phyloP scores from a whole-genome alignment of 2,113 vertebrate genomes.

The Syngnathus floridae region DNA sequence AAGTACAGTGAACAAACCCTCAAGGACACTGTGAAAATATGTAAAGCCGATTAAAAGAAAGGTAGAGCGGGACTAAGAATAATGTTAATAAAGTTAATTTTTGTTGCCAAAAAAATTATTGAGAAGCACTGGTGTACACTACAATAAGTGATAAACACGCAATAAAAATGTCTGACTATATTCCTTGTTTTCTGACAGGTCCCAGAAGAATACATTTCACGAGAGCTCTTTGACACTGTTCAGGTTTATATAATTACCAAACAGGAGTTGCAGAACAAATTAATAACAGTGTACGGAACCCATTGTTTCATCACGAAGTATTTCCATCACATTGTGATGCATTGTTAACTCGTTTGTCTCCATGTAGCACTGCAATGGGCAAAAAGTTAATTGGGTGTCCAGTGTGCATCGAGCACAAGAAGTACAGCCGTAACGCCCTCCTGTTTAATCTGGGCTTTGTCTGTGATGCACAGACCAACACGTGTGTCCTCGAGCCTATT shows the following conservation, averaged over 20 bases:
- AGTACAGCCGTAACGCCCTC: conserved; percentile 92
- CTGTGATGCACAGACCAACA: conserved; percentile 88
- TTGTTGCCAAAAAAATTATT: too few relatives aligned
- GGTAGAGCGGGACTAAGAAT: too few relatives aligned
- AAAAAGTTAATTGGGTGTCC: conserved; percentile 97
- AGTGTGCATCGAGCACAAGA: conserved; percentile 97
- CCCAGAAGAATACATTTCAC: conserved; percentile 95
- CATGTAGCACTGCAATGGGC: conserved; percentile 87
- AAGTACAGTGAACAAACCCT: too few relatives aligned
- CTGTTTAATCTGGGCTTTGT: conserved; percentile 96
- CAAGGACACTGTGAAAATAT: too few relatives aligned
- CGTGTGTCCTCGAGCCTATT: conserved; percentile 90
- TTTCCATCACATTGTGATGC: background rate
- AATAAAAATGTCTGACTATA: background rate
- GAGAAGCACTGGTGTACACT: background rate
- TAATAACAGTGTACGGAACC: conserved; percentile 92
- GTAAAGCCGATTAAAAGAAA: too few relatives aligned
- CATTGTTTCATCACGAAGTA: background rate
- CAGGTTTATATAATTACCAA: conserved; percentile 99
- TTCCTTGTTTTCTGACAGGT: conserved; percentile 70
- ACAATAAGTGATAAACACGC: background rate
- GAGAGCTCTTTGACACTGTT: conserved; percentile 96
- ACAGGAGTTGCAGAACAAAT: conserved; percentile 95
- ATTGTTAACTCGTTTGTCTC: background rate
- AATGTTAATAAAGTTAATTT: too few relatives aligned